These are phyloP conservation scores for Drosophila suzukii DNA, from an alignment of 1,140 invertebrate species.

Conservation along the genomic window DNA sequence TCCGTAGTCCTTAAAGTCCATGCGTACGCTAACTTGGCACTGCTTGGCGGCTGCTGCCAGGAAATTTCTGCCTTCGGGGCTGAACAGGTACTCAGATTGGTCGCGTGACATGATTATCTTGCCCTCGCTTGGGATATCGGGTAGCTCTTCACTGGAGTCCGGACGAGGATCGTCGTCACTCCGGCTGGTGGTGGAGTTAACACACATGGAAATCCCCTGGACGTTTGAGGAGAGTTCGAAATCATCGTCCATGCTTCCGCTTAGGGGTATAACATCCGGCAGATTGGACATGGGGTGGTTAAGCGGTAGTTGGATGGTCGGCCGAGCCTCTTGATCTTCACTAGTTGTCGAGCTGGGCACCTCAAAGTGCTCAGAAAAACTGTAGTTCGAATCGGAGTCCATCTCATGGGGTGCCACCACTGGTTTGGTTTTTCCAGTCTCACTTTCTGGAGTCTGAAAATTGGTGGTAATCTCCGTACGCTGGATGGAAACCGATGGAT, in stretches of 20 bases:
- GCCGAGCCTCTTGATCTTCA: not conserved
- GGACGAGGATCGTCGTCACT: not conserved
- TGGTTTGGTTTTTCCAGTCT: not conserved
- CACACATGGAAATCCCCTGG: conserved; percentile 71
- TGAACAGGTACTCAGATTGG: conserved; percentile 84
- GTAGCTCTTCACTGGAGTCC: conserved; percentile 12
- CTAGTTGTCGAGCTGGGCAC: conserved; percentile 57
- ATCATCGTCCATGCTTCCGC: conserved; percentile 10
- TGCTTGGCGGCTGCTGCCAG: conserved; percentile 76
- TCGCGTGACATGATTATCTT: conserved; percentile 85
- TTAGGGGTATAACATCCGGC: conserved; percentile 72
- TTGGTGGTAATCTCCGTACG: conserved; percentile 42
- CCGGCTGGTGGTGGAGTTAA: conserved; percentile 27
- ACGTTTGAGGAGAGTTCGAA: conserved; percentile 14
- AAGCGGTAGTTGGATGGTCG: not conserved
- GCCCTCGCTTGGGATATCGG: conserved; percentile 70
- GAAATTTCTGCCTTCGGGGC: conserved; percentile 84
- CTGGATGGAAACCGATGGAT: conserved; percentile 24
- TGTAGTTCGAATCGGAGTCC: conserved; percentile 83
- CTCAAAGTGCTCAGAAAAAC: conserved; percentile 82
- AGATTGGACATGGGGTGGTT: conserved; percentile 45
- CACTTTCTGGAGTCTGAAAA: not conserved
- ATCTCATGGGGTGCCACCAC: conserved; percentile 35
- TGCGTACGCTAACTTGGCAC: conserved; percentile 83
- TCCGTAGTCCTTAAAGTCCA: conserved; percentile 81